Base-by-base conservation (phyloP, 2,888 invertebrate species). In the Meta bourneti region DNA sequence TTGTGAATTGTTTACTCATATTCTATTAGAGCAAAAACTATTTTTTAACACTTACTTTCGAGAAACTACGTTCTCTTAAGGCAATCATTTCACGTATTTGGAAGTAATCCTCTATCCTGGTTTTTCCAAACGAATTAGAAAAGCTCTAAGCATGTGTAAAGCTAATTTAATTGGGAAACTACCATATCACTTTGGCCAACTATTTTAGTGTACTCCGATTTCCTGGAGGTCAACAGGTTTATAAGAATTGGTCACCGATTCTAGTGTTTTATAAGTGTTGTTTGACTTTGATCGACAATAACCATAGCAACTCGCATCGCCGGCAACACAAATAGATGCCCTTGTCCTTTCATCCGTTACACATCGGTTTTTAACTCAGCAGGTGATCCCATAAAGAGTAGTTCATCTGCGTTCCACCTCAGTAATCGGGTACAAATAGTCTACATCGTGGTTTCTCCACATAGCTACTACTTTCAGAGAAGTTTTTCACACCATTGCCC, bases 341-440 rank as follows among this genome's bases (percentile, higher is more conserved):
- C 84, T 72, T 74, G 54, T 48, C 52, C 75, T 74, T 6, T 84
- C 84, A 84, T 52, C 52, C 84, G 84, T 84, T 84, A 54, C 84
- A 11, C 48, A 75, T 84, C 74, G 75, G 71, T 75, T 84, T 82
- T 72, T 75, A 75, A 75, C 75, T 34, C 75, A 48, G 74, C 72
- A 11, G 52, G 74, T 48, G 48, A 54, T 54, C 16, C 16, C 13
- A 75, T 84, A 75, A 84, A 75, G 74, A 72, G 52, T 19, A 34
- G 69, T 51, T 34, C 52, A 54, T 61, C 9, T 7, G 8, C 52
- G 87, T 87, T 87, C 80, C 87, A 72, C 61, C 16, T 61, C 61
- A 61, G 16, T 61, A 61, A 61, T 61, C 61, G 61, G 61, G 61
- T 61, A 61, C 61, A 61, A 61, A 61, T 61, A 61, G 61, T 16